Conservation (phyloP, 2,888 invertebrate genomes). For the Melipona bicolor region DNA sequence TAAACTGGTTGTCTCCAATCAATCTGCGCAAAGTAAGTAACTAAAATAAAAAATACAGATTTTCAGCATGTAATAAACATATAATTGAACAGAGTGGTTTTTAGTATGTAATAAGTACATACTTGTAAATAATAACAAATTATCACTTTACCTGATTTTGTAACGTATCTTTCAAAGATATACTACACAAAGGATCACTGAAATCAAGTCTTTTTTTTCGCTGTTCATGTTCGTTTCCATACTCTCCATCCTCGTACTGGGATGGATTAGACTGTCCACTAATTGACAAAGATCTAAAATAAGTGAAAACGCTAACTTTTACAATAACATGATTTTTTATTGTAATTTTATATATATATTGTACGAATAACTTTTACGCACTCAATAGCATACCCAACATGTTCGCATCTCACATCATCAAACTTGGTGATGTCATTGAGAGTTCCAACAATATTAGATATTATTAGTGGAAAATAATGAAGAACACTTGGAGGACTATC, state of each 20-base stretch:
- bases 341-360: not conserved
- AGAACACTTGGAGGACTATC: conserved; percentile 88
- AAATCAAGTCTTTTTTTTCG: conserved; percentile 89
- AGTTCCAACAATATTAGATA: conserved; percentile 90
- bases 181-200: conserved; percentile 92
- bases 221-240: conserved; percentile 90
- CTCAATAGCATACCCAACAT: conserved; percentile 86
- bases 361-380: conserved; percentile 81
- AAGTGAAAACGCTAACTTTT: conserved; percentile 23
- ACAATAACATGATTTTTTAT: not conserved
- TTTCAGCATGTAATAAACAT: not conserved
- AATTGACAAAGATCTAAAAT: conserved; percentile 83
- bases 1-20: conserved; percentile 91
- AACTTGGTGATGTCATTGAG: conserved; percentile 92
- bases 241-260: conserved; percentile 85
- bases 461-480: conserved; percentile 89
- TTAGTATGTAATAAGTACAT: not conserved
- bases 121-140: not conserved
- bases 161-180: conserved; percentile 90
- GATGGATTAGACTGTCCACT: conserved; percentile 83
- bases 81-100: not conserved
- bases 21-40: conserved; percentile 89
- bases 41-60: conserved; percentile 84
- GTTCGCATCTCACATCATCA: conserved; percentile 87
- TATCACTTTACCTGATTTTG: conserved; percentile 88